phyloP scores from a whole-genome alignment of 2,113 vertebrate species.

The Labrus mixtus region DNA sequence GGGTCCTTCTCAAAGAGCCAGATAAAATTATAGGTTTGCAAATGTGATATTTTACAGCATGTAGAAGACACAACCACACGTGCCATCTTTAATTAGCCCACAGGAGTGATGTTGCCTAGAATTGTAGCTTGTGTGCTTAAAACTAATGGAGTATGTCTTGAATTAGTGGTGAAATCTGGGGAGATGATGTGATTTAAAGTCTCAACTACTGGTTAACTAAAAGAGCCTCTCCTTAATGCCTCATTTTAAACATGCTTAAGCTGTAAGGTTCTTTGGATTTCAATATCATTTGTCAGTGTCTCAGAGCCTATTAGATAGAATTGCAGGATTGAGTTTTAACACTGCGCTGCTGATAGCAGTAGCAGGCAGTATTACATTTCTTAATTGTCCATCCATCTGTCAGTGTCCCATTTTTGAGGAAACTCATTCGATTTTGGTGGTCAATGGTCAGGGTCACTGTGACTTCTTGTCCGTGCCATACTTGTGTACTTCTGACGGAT shows the following conservation, averaged over 20 bases:
- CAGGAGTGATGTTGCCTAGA: conserved; percentile 37
- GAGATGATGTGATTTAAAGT: conserved; percentile 15
- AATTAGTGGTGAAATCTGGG: conserved; percentile 11
- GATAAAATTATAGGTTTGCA: conserved; percentile 48
- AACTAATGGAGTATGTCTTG: conserved; percentile 17
- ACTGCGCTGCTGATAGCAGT: too few species aligned
- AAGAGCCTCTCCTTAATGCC: background rate
- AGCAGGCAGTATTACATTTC: too few species aligned
- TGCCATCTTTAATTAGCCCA: conserved; percentile 42
- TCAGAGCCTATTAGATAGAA: too few species aligned
- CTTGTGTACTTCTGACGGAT: too few species aligned
- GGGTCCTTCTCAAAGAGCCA: conserved; percentile 31
- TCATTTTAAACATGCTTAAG: background rate
- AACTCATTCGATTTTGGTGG: background rate
- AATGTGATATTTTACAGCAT: conserved; percentile 47
- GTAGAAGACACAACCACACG: conserved; percentile 40
- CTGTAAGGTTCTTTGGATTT: background rate
- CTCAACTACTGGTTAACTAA: background rate
- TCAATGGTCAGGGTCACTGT: background rate
- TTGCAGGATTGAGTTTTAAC: too few species aligned
- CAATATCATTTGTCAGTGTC: too few species aligned
- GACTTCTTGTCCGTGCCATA: too few species aligned
- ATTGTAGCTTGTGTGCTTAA: conserved; percentile 38
- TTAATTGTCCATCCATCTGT: background rate
- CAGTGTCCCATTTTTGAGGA: background rate